Conservation (phyloP, 2,888 invertebrate genomes). For the Athalia cordata region DNA sequence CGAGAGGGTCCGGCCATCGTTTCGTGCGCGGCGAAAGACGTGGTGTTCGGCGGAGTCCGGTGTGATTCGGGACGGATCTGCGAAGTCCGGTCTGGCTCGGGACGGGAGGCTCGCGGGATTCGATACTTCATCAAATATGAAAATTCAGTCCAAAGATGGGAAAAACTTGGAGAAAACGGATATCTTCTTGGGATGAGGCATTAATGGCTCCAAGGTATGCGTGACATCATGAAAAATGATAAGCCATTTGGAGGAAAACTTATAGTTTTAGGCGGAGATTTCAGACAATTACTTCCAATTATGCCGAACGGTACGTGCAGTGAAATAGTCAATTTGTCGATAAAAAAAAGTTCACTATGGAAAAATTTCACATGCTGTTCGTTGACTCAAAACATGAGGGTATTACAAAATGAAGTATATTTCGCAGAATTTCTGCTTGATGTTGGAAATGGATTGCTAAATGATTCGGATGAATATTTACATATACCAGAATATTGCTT, state of each 20-base stretch:
- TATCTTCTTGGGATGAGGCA: conserved; percentile 52
- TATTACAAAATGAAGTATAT: conserved; percentile 21
- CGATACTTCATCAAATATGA: conserved; percentile 50
- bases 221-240: conserved; percentile 41
- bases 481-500: no score
- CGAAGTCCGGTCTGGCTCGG: no score
- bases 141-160: conserved; percentile 36
- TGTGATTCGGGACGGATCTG: no score
- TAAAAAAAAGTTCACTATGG: conserved; percentile 40
- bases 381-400: conserved; percentile 43
- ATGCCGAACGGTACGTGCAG: background rate
- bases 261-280: conserved; percentile 31
- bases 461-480: no score
- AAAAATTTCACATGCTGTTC: conserved; percentile 3
- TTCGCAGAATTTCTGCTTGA: conserved; percentile 38
- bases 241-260: conserved; percentile 44
- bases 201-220: conserved; percentile 47
- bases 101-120: no score
- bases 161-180: conserved; percentile 25
- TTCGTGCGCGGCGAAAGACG: no score
- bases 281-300: conserved; percentile 31
- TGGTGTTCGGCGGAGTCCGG: no score
- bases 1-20: no score
- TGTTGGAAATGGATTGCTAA: conserved; percentile 27
- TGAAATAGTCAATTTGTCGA: conserved; percentile 9